phyloP scores from a whole-genome alignment of 1,140 invertebrate genomes.

The Heliconius eleuchia region DNA sequence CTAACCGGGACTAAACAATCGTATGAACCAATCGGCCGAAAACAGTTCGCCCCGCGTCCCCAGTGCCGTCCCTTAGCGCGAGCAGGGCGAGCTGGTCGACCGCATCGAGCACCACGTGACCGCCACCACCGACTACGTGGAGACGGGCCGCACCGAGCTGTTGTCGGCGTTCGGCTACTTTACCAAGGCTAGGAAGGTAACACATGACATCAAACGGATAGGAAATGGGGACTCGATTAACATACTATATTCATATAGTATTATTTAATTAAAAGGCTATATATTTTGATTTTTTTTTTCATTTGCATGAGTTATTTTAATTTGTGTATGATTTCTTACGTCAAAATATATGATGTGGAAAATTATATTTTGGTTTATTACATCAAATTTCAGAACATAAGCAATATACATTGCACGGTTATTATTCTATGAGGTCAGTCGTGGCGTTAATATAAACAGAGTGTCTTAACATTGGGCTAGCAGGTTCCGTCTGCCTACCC shows the following conservation, averaged over 20 bases:
- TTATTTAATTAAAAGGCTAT: background rate
- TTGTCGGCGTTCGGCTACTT: conserved; percentile 91
- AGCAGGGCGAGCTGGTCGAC: conserved; percentile 95
- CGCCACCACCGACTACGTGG: conserved; percentile 90
- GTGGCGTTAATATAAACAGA: no score
- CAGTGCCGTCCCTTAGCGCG: conserved; percentile 68
- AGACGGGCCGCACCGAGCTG: conserved; percentile 89
- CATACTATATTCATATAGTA: background rate
- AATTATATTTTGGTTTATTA: no score
- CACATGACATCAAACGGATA: background rate
- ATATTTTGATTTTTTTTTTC: background rate
- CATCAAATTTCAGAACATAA: no score
- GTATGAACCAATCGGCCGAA: conserved; percentile 70
- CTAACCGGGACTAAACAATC: background rate
- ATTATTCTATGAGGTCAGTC: no score
- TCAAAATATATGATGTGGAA: background rate
- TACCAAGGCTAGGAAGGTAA: conserved; percentile 92
- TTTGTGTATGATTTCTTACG: background rate
- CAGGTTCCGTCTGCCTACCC: no score
- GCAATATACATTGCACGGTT: no score
- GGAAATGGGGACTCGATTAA: background rate
- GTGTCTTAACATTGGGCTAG: no score
- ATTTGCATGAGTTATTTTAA: background rate
- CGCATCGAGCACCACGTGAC: conserved; percentile 95
- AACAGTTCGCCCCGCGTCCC: conserved; percentile 52